phyloP scores from a whole-genome alignment of 1,140 invertebrate species.

The Aphelenchoides besseyi region DNA sequence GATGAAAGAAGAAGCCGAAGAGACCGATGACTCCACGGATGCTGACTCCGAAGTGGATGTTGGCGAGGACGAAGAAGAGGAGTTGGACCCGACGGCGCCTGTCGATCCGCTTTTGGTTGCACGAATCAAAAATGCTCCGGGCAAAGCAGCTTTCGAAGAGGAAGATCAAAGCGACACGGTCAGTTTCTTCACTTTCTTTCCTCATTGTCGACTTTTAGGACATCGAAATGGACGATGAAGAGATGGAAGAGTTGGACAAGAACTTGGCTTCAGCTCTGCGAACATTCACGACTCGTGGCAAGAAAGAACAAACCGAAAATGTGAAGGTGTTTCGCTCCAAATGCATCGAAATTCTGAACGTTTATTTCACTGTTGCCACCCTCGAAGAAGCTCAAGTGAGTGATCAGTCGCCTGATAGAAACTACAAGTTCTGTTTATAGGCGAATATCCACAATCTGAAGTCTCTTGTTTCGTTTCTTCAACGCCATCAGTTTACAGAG shows the following conservation, averaged over 20 bases:
- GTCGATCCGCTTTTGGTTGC: slow-evolving; percentile 18
- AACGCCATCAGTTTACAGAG: neutral
- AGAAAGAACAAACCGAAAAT: neutral
- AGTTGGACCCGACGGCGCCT: no score
- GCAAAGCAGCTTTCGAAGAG: slow-evolving; percentile 11
- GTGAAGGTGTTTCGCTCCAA: neutral
- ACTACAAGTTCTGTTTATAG: neutral
- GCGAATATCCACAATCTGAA: neutral
- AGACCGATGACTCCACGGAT: neutral
- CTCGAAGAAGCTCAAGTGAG: no score
- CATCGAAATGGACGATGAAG: slow-evolving; percentile 19
- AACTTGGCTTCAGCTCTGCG: neutral
- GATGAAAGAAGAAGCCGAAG: neutral
- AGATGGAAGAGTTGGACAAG: slow-evolving; percentile 11
- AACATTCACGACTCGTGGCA: neutral
- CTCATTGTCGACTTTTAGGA: neutral
- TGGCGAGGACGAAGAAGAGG: slow-evolving; percentile 17
- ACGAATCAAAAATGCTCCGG: slow-evolving; percentile 12
- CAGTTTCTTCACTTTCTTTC: neutral
- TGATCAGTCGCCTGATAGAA: no score
- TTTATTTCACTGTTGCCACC: slow-evolving; percentile 8
- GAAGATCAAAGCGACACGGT: slow-evolving; percentile 18
- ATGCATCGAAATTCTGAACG: slow-evolving; percentile 9
- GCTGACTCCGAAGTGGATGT: neutral
- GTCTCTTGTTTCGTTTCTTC: neutral